Evolutionary conservation across 2,113 vertebrate species (phyloP).

Genomic region (Arvicanthis niloticus): DNA sequence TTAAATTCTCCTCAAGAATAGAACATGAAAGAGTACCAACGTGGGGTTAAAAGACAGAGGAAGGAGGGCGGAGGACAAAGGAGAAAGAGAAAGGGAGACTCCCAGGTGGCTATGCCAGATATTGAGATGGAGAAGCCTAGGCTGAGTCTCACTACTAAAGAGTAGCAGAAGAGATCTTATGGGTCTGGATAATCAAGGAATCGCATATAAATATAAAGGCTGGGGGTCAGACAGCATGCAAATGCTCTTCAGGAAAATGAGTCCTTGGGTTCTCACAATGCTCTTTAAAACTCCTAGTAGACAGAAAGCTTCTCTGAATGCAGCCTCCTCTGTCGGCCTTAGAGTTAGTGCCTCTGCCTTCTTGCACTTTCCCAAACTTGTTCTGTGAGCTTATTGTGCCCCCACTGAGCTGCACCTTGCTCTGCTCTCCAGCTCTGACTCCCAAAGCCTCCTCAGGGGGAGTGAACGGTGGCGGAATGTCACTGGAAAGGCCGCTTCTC

Average conservation of each 20-base stretch:
- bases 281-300: neutral
- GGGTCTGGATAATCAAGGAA: neutral
- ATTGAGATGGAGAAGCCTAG: neutral
- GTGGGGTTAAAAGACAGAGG: neutral
- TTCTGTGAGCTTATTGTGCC: neutral
- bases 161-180: neutral
- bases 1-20: neutral
- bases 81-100: fast-evolving
- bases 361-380: neutral
- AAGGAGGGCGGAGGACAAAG: too few relatives aligned
- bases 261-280: neutral
- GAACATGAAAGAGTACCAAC: neutral
- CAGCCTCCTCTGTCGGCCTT: neutral
- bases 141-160: neutral
- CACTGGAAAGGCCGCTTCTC: constrained; percentile 54
- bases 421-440: neutral
- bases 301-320: neutral
- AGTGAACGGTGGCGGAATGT: constrained; percentile 21
- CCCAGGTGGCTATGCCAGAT: neutral
- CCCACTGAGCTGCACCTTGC: neutral
- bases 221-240: neutral
- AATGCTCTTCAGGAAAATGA: neutral
- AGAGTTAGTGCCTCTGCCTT: neutral
- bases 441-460: constrained; percentile 9
- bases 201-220: neutral